A percentile compares a stretch with the other conserved stretches of the same genome.
Conservation (phyloP, 2,888 invertebrate genomes). For the Machimus rusticus region DNA sequence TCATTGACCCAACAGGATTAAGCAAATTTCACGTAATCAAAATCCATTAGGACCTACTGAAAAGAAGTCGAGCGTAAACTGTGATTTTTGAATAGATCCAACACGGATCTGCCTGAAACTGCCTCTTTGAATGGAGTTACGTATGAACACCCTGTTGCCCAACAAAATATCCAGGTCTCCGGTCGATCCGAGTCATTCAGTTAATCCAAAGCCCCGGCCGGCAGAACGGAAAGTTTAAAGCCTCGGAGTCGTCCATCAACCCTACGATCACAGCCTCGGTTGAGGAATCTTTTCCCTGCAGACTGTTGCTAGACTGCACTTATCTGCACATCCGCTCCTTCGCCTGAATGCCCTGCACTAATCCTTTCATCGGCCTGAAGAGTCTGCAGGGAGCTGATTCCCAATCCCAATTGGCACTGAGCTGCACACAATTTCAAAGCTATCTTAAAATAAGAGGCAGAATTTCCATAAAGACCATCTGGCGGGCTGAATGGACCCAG, state of each 20-base stretch:
- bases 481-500: neutral
- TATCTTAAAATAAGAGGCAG: neutral
- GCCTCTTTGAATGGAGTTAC: neutral
- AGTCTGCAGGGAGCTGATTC: neutral
- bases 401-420: neutral
- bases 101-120: neutral
- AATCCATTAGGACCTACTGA: neutral
- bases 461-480: neutral
- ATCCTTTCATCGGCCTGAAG: neutral
- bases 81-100: neutral
- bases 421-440: neutral
- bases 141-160: neutral
- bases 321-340: neutral
- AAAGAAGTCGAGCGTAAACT: neutral
- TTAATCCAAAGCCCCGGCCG: neutral
- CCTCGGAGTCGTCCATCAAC: neutral
- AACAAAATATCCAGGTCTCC: neutral
- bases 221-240: neutral
- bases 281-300: neutral
- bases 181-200: neutral
- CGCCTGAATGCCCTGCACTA: neutral
- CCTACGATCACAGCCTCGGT: neutral
- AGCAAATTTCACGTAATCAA: neutral
- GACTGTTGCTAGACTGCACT: neutral
- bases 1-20: neutral